Conservation (phyloP, 2,113 vertebrate species). For the cat (Felis catus) region DNA sequence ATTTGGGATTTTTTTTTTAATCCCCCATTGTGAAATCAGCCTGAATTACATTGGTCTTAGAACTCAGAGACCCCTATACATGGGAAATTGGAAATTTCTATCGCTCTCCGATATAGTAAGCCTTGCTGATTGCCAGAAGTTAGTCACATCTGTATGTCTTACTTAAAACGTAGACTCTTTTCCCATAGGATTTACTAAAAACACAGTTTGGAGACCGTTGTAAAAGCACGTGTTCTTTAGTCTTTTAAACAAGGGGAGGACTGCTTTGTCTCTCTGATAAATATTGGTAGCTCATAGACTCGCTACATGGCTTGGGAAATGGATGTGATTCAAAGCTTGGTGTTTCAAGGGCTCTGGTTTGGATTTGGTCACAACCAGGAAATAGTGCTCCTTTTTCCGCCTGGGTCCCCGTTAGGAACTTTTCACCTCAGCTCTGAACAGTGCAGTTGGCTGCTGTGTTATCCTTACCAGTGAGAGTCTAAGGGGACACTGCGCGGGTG, state of each 20-base stretch:
- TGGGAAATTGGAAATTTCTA: neutral
- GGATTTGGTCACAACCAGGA: neutral
- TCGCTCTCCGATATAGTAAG: neutral
- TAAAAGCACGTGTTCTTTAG: neutral
- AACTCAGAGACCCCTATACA: neutral
- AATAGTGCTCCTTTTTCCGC: neutral
- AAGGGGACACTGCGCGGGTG: neutral
- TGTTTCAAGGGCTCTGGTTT: neutral
- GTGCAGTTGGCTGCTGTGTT: neutral
- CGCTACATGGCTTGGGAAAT: neutral
- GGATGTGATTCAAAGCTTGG: neutral
- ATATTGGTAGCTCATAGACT: neutral
- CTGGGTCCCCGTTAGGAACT: neutral
- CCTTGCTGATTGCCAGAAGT: slow-evolving; percentile 17
- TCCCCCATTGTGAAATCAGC: neutral
- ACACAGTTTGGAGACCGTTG: neutral
- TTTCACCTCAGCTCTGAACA: neutral
- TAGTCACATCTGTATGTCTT: neutral
- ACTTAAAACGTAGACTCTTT: neutral
- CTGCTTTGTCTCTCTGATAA: neutral
- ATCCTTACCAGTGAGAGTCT: neutral
- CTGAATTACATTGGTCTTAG: neutral
- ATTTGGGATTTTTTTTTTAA: neutral
- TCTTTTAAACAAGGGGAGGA: neutral
- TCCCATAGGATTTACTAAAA: neutral